Evolutionary conservation across 2,888 invertebrate genomes (phyloP).

Genomic region (Epinotia ramella): DNA sequence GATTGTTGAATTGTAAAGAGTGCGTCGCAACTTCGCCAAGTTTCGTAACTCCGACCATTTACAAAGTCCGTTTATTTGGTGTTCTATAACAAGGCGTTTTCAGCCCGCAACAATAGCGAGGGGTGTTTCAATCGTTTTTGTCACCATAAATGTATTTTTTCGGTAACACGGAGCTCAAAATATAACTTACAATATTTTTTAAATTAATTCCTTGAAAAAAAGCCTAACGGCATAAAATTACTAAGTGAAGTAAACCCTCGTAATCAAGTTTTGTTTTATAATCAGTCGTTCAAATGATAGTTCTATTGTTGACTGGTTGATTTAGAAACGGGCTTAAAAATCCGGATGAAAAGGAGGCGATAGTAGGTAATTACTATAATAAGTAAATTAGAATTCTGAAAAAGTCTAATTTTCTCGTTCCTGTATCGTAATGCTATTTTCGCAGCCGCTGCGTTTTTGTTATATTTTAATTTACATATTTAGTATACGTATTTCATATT

Average conservation of each 20-base stretch:
- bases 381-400: not conserved
- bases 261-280: too few species aligned
- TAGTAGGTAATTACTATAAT: not conserved
- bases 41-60: slow-evolving; percentile 39
- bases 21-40: slow-evolving; percentile 26
- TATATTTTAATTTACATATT: slow-evolving; percentile 38
- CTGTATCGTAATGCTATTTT: slow-evolving; percentile 22
- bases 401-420: not conserved
- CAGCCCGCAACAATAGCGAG: slow-evolving; percentile 13
- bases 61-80: slow-evolving; percentile 26
- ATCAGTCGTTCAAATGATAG: too few species aligned
- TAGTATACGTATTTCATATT: slow-evolving; percentile 17
- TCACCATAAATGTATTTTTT: not conserved
- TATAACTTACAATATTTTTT: not conserved
- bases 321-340: not conserved
- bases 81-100: slow-evolving; percentile 4
- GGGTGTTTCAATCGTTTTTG: not conserved
- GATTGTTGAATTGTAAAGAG: slow-evolving; percentile 19
- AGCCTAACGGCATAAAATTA: too few species aligned
- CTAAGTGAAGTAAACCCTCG: too few species aligned
- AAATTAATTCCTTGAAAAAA: too few species aligned
- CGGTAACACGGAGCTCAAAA: not conserved
- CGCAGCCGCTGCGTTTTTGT: slow-evolving; percentile 27
- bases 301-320: too few species aligned
- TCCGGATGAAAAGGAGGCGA: not conserved